Percentiles rank a stretch among this genome's conserved stretches.
These are phyloP conservation scores for Karalla daura DNA, from an alignment of 2,797 vertebrate genomes.

Conservation along the genomic window DNA sequence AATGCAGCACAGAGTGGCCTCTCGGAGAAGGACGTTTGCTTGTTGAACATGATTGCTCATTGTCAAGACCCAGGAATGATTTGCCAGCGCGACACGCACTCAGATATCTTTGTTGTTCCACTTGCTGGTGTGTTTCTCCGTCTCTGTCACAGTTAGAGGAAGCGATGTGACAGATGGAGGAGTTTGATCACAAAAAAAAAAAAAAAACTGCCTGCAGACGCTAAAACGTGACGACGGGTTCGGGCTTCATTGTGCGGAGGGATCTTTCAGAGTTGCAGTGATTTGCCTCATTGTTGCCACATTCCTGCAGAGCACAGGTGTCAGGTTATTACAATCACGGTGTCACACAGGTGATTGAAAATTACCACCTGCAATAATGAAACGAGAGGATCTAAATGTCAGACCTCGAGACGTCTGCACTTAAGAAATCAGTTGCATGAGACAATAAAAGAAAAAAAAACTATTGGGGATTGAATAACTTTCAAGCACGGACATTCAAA, in stretches of 20 bases:
- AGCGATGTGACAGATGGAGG: not conserved
- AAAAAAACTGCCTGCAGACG: not conserved
- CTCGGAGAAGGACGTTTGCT: slow-evolving; percentile 11
- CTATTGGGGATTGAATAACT: rapidly evolving
- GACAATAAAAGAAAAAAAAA: not conserved
- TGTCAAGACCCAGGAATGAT: not conserved
- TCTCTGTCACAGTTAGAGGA: not conserved
- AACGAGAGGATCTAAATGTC: slow-evolving; percentile 7
- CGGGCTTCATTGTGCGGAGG: not conserved
- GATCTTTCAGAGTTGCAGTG: slow-evolving; percentile 7
- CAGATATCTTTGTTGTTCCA: not conserved
- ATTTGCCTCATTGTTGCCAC: not conserved
- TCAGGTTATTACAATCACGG: slow-evolving; percentile 18
- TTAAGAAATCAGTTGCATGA: too few relatives aligned
- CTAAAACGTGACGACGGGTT: not conserved
- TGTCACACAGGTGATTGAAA: slow-evolving; percentile 12
- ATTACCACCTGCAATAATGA: slow-evolving; percentile 13
- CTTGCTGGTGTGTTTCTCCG: not conserved
- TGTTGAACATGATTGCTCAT: slow-evolving; percentile 17
- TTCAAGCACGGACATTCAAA: not conserved
- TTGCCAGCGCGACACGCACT: too few relatives aligned
- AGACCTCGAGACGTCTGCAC: too few relatives aligned
- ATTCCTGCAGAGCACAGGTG: slow-evolving; percentile 12
- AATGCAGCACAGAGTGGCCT: not conserved
- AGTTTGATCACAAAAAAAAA: not conserved